Percentiles rank a stretch among this genome's conserved stretches.
Evolutionary conservation across 1,140 invertebrate genomes (phyloP).

Genomic region (Lepidurus arcticus): DNA sequence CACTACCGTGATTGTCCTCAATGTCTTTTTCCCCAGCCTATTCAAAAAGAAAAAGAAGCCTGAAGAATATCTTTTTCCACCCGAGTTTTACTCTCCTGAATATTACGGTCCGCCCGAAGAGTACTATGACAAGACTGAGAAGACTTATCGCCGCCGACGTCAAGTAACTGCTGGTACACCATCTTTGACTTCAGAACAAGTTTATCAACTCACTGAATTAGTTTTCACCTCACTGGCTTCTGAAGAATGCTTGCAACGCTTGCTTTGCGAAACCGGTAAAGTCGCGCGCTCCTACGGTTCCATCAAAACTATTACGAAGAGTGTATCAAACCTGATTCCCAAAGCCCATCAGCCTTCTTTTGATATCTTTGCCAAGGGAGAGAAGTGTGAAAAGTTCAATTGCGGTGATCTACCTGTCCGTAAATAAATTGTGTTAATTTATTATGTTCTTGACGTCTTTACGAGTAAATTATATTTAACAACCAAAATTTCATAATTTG

Average conservation of each 20-base stretch:
- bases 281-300: neutral
- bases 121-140: neutral
- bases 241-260: constrained; percentile 30
- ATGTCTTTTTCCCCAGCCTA: neutral
- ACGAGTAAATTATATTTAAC: too few relatives aligned
- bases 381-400: constrained; percentile 25
- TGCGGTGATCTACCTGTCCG: constrained; percentile 26
- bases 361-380: constrained; percentile 25
- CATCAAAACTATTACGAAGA: constrained; percentile 12
- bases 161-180: constrained; percentile 24
- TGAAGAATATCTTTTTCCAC: neutral
- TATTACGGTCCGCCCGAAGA: neutral
- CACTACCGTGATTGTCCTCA: neutral
- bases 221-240: constrained; percentile 28
- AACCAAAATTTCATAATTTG: too few relatives aligned
- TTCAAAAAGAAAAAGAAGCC: neutral
- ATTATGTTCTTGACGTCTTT: neutral
- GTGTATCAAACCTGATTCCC: constrained; percentile 20
- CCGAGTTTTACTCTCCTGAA: neutral
- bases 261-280: constrained; percentile 29
- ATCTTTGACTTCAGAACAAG: neutral
- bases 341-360: constrained; percentile 19
- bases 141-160: neutral
- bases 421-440: constrained; percentile 24
- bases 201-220: constrained; percentile 3